A percentile compares a stretch with the other conserved stretches of the same genome.
These are phyloP conservation scores for Venustaconcha ellipsiformis DNA, from an alignment of 1,140 invertebrate genomes.

Conservation along the genomic window DNA sequence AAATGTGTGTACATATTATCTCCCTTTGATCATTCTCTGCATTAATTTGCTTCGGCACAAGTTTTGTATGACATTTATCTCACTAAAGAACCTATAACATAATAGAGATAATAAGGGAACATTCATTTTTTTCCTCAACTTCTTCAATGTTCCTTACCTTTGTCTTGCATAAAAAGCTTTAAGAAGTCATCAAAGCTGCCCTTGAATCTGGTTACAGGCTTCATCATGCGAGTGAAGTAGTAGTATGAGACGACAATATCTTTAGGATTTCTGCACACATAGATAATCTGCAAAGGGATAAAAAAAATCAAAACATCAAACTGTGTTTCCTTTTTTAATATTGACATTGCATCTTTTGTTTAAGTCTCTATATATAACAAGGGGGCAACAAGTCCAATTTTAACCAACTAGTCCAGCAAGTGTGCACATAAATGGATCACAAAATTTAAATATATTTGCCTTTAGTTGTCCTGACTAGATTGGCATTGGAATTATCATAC, in stretches of 20 bases:
- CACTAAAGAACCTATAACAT: too few relatives aligned
- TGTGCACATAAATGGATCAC: too few relatives aligned
- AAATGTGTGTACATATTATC: too few relatives aligned
- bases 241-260: constrained; percentile 94
- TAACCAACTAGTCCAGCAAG: background rate
- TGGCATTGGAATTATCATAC: too few relatives aligned
- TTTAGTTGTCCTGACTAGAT: too few relatives aligned
- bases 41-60: too few relatives aligned
- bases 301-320: background rate
- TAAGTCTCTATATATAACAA: too few relatives aligned
- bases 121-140: background rate
- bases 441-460: too few relatives aligned
- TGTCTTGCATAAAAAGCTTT: constrained; percentile 80
- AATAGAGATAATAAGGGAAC: background rate
- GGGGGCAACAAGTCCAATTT: background rate
- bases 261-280: constrained; percentile 92
- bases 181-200: constrained; percentile 83
- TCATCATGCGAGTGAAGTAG: constrained; percentile 79
- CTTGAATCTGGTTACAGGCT: constrained; percentile 71
- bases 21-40: too few relatives aligned
- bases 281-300: constrained; percentile 80
- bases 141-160: constrained; percentile 72
- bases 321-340: too few relatives aligned
- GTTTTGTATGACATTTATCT: too few relatives aligned
- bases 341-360: too few relatives aligned